These are phyloP conservation scores for Andrena bucephala DNA, from an alignment of 2,888 invertebrate species.

Conservation along the genomic window DNA sequence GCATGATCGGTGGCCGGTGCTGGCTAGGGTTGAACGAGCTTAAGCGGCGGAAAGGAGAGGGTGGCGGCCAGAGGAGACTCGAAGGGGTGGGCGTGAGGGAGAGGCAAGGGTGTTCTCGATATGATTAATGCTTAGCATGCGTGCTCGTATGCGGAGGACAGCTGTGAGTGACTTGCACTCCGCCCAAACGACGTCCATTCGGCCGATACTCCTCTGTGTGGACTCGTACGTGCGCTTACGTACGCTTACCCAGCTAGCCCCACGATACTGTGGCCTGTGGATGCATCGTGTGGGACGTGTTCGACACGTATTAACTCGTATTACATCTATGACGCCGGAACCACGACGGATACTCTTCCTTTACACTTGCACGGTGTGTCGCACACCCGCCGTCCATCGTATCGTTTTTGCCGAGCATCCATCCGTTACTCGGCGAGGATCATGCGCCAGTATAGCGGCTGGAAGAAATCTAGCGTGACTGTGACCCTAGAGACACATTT, in stretches of 20 bases:
- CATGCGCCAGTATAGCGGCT: background rate
- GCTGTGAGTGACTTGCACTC: conserved; percentile 79
- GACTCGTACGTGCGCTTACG: conserved; percentile 40
- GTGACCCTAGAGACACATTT: too few species aligned
- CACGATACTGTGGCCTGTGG: conserved; percentile 48
- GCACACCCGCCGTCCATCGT: background rate
- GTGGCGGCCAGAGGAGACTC: conserved; percentile 12
- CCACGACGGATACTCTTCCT: background rate
- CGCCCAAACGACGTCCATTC: conserved; percentile 72
- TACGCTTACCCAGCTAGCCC: conserved; percentile 12
- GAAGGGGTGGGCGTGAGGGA: conserved; percentile 12
- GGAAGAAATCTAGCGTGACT: background rate
- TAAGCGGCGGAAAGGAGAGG: conserved; percentile 40
- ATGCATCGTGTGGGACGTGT: conserved; percentile 53
- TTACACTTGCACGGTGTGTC: background rate
- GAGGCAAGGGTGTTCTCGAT: conserved; percentile 71
- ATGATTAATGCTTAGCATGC: conserved; percentile 79
- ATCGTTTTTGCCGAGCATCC: conserved; percentile 1
- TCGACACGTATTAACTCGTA: conserved; percentile 71
- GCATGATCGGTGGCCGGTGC: conserved; percentile 67
- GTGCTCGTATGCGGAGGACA: conserved; percentile 76
- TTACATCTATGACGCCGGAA: conserved; percentile 57
- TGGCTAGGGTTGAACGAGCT: conserved; percentile 39
- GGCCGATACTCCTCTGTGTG: conserved; percentile 34
- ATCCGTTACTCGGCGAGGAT: background rate